Conservation (phyloP, 2,888 invertebrate genomes). For the Drosophila buzzatii region DNA sequence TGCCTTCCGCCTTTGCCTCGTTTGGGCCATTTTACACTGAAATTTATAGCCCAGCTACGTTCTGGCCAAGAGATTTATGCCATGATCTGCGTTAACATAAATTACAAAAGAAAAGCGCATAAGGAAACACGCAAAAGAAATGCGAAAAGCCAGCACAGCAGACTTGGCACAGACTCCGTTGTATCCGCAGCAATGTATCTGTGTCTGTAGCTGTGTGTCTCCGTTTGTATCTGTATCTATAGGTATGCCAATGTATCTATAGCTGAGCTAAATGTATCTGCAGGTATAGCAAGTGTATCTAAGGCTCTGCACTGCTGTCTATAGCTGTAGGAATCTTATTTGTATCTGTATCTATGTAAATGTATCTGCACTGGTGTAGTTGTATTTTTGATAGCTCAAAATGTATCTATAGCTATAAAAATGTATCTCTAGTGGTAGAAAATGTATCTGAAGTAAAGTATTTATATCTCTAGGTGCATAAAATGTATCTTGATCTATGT, state of each 20-base stretch:
- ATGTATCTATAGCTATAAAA: background rate
- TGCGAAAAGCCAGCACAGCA: slow-evolving; percentile 33
- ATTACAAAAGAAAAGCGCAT: slow-evolving; percentile 51
- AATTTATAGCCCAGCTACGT: slow-evolving; percentile 65
- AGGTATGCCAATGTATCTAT: background rate
- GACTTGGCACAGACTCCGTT: slow-evolving; percentile 29
- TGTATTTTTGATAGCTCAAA: background rate
- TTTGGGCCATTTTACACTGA: slow-evolving; percentile 47
- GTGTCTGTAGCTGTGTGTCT: background rate
- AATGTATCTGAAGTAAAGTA: background rate
- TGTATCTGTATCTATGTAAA: background rate
- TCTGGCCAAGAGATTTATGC: slow-evolving; percentile 67
- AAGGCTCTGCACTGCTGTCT: background rate
- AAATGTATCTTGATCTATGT: background rate
- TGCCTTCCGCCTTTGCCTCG: slow-evolving; percentile 39
- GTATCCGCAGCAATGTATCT: background rate
- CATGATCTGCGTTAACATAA: slow-evolving; percentile 73
- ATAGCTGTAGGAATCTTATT: background rate
- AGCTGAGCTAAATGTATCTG: too few species aligned
- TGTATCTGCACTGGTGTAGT: background rate
- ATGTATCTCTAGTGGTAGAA: background rate
- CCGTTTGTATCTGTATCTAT: background rate
- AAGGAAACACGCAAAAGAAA: slow-evolving; percentile 18
- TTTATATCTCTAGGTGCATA: too few species aligned
- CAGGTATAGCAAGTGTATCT: background rate